These are phyloP conservation scores for Theonella swinhoei DNA, from an alignment of 37 sponge, comb jelly and placozoan genomes.

Conservation along the genomic window DNA sequence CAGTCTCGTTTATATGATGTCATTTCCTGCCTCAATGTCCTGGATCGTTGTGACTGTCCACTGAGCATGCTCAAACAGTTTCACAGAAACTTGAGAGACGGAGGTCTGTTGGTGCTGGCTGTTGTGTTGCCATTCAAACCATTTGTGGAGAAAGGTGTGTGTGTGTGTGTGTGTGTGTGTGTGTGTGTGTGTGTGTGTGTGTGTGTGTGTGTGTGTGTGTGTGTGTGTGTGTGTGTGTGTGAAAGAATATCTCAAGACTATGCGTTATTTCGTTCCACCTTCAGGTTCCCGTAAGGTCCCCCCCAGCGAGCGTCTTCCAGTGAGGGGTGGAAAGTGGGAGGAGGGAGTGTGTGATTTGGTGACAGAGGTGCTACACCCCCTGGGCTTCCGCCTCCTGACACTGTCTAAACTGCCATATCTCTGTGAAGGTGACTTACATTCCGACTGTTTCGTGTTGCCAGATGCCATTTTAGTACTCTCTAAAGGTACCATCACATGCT, in stretches of 20 bases:
- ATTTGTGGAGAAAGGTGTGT: conserved; percentile 57
- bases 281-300: conserved; percentile 16
- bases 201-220: too few species aligned
- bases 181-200: too few species aligned
- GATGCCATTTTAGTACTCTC: conserved; percentile 48
- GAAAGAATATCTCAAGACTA: too few species aligned
- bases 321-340: conserved; percentile 41
- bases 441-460: conserved; percentile 38
- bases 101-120: conserved; percentile 50
- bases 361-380: conserved; percentile 35
- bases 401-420: conserved; percentile 69
- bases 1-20: conserved; percentile 33
- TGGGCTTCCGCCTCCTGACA: conserved; percentile 46
- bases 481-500: not conserved
- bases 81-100: conserved; percentile 18
- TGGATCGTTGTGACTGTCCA: conserved; percentile 74
- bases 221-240: too few species aligned
- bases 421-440: conserved; percentile 59
- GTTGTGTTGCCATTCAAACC: conserved; percentile 64
- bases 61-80: conserved; percentile 48
- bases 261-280: too few species aligned
- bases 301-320: conserved; percentile 49
- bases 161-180: too few species aligned
- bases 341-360: conserved; percentile 40
- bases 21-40: conserved; percentile 71